These are phyloP conservation scores for Mastomys natalensis DNA, from an alignment of 2,113 vertebrate species.

Conservation along the genomic window DNA sequence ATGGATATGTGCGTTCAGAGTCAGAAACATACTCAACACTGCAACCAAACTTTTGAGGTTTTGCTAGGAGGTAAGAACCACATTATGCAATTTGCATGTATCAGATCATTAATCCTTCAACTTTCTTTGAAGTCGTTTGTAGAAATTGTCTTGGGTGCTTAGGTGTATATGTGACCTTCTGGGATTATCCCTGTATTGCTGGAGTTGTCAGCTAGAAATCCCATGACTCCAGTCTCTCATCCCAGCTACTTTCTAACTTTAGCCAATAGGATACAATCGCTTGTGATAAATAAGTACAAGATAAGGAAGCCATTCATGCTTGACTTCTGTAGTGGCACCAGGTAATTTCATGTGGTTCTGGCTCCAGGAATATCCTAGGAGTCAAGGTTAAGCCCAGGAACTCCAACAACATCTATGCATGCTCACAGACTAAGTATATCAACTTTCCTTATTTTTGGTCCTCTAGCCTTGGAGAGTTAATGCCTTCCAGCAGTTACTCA, in stretches of 20 bases:
- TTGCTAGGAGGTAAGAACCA: background rate
- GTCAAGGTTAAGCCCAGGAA: background rate
- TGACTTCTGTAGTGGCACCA: background rate
- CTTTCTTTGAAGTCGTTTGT: conserved; percentile 10
- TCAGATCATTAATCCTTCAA: conserved; percentile 34
- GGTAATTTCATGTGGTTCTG: background rate
- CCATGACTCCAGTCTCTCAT: conserved; percentile 36
- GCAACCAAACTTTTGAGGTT: background rate
- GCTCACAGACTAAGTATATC: background rate
- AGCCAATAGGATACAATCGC: background rate
- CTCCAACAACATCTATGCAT: background rate
- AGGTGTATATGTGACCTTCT: conserved; percentile 18
- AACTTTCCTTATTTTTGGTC: background rate
- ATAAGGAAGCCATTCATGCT: background rate
- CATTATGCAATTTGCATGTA: background rate
- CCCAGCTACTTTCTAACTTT: background rate
- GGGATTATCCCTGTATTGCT: background rate
- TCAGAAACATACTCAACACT: conserved; percentile 16
- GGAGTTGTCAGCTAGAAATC: background rate
- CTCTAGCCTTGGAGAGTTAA: background rate
- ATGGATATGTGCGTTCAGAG: background rate
- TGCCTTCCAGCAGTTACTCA: background rate
- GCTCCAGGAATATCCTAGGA: background rate
- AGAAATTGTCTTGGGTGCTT: background rate
- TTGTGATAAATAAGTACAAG: background rate